These are phyloP conservation scores for Pyrocephalus nanus DNA, from an alignment of 2,797 vertebrate species.

Conservation along the genomic window DNA sequence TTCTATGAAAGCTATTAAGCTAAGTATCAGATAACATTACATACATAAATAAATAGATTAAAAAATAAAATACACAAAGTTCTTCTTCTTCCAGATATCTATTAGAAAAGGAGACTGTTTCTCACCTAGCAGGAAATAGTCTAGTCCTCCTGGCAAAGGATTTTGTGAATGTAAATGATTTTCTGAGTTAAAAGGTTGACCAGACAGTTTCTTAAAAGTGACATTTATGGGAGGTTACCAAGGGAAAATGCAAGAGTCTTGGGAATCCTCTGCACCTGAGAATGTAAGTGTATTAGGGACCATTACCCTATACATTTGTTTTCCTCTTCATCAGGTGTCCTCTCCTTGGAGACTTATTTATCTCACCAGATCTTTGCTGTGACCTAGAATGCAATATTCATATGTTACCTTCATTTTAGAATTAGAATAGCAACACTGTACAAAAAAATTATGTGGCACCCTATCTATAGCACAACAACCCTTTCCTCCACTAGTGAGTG, in stretches of 20 bases:
- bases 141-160: background rate
- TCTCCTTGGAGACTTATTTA: background rate
- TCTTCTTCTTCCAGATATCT: background rate
- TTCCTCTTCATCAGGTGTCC: background rate
- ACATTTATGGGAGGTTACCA: background rate
- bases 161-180: background rate
- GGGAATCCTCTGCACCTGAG: background rate
- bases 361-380: background rate
- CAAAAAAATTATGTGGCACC: background rate
- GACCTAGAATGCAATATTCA: background rate
- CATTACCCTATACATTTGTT: background rate
- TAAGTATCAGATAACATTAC: background rate
- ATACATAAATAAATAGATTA: background rate
- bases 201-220: background rate
- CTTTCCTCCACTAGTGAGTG: background rate
- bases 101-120: background rate
- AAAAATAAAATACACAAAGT: background rate
- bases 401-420: background rate
- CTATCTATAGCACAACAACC: background rate
- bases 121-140: background rate
- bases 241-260: background rate
- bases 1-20: background rate
- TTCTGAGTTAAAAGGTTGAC: background rate
- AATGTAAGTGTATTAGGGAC: background rate
- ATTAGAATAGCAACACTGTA: background rate